Percentiles rank a stretch among this genome's conserved stretches.
These are phyloP conservation scores for Itoplectis maculator DNA, from an alignment of 2,888 invertebrate species.

Conservation along the genomic window DNA sequence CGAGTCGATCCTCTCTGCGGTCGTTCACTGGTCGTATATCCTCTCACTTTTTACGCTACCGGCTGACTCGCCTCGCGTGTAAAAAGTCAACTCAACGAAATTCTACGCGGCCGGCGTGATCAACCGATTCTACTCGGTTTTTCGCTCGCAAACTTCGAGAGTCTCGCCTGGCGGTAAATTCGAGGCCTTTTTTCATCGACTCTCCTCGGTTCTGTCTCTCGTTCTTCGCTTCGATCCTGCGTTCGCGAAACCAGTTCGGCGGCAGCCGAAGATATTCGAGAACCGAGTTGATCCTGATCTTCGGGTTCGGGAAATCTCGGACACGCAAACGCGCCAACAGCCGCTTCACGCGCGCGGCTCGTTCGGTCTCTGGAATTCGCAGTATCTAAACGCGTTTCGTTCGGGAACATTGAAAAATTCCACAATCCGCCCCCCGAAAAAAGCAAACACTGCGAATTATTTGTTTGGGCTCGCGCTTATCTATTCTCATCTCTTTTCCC, in stretches of 20 bases:
- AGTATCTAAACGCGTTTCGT: constrained; percentile 32
- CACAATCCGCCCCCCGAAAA: background rate
- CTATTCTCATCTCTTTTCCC: background rate
- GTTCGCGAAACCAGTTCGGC: constrained; percentile 80
- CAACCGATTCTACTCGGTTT: constrained; percentile 69
- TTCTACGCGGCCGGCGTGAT: constrained; percentile 50
- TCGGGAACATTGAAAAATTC: constrained; percentile 16
- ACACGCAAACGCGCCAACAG: constrained; percentile 32
- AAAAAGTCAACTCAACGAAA: constrained; percentile 50
- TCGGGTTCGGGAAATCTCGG: constrained; percentile 68
- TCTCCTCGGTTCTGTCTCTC: constrained; percentile 11
- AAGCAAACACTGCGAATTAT: background rate
- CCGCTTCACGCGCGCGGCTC: constrained; percentile 6
- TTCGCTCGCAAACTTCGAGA: constrained; percentile 51
- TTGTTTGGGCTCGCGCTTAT: background rate
- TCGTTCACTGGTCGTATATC: constrained; percentile 1
- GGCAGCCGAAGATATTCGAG: constrained; percentile 70
- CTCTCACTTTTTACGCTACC: constrained; percentile 53
- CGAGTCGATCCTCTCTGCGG: constrained; percentile 2
- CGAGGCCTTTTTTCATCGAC: constrained; percentile 14
- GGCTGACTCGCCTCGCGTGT: background rate
- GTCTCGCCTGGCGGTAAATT: constrained; percentile 32
- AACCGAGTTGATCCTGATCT: constrained; percentile 77
- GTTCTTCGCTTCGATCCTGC: constrained; percentile 53
- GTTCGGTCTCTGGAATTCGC: constrained; percentile 33